These are phyloP conservation scores for Plagiodera versicolora DNA, from an alignment of 2,888 invertebrate species.

Conservation along the genomic window DNA sequence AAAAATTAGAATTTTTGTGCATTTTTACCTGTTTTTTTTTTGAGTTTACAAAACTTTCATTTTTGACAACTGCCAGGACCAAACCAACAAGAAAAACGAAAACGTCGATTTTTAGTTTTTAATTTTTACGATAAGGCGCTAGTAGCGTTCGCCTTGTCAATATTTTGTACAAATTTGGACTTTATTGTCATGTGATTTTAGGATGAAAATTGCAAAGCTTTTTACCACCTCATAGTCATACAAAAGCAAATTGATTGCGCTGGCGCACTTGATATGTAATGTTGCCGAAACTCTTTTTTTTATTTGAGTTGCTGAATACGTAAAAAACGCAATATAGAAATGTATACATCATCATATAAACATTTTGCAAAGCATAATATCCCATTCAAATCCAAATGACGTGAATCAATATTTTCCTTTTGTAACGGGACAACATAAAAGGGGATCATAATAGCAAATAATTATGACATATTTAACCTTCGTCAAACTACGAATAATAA, in stretches of 20 bases:
- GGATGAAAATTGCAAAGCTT: slow-evolving; percentile 25
- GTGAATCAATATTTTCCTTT: too few species aligned
- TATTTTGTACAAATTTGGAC: slow-evolving; percentile 8
- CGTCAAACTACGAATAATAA: too few species aligned
- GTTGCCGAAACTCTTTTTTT: too few species aligned
- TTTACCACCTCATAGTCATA: neutral
- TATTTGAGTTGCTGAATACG: too few species aligned
- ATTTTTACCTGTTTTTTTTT: slow-evolving; percentile 37
- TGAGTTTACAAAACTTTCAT: slow-evolving; percentile 34
- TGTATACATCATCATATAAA: too few species aligned
- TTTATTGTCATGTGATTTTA: slow-evolving; percentile 26
- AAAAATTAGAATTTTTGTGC: slow-evolving; percentile 28
- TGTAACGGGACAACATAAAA: too few species aligned
- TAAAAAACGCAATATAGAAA: too few species aligned
- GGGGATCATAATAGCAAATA: too few species aligned
- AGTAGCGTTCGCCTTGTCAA: slow-evolving; percentile 26
- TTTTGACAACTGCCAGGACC: slow-evolving; percentile 41
- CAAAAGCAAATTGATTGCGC: slow-evolving; percentile 12
- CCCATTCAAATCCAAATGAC: too few species aligned
- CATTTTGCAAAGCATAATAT: too few species aligned
- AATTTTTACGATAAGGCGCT: slow-evolving; percentile 51
- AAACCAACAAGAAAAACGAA: slow-evolving; percentile 47
- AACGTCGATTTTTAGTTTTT: slow-evolving; percentile 50
- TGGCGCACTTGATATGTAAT: neutral
- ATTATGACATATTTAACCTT: too few species aligned